A percentile compares a stretch with the other conserved stretches of the same genome.
phyloP scores from a whole-genome alignment of 2,797 vertebrate genomes.

The Clarias laeviceps region DNA sequence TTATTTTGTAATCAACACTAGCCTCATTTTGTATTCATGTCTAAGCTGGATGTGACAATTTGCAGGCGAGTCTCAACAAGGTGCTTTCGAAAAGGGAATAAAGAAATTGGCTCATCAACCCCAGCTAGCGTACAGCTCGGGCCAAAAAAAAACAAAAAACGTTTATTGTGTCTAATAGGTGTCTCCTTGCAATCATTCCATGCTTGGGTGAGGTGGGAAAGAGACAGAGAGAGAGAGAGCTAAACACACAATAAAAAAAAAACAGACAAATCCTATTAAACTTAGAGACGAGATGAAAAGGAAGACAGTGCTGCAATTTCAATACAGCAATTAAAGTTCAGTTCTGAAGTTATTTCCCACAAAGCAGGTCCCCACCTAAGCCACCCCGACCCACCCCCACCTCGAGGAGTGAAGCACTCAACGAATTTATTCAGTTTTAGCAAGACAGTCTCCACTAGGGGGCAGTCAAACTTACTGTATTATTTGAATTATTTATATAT shows the following conservation, averaged over 20 bases:
- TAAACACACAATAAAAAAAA: neutral
- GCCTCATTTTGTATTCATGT: slow-evolving; percentile 39
- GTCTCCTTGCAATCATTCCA: slow-evolving; percentile 14
- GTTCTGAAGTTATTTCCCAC: neutral
- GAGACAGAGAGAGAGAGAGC: neutral
- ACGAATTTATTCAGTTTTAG: neutral
- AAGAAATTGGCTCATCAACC: slow-evolving; percentile 2
- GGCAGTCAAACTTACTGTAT: neutral
- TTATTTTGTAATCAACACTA: slow-evolving; percentile 21
- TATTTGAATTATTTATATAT: no score
- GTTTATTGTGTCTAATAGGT: slow-evolving; percentile 18
- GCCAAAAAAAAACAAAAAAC: neutral
- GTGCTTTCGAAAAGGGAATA: slow-evolving; percentile 30
- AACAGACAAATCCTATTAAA: slow-evolving; percentile 34
- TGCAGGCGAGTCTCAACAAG: slow-evolving; percentile 24
- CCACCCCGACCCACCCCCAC: no score
- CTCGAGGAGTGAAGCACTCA: neutral
- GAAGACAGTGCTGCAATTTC: slow-evolving; percentile 3
- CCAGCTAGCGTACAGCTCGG: neutral
- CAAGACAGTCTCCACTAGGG: neutral
- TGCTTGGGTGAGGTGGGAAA: neutral
- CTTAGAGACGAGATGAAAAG: neutral
- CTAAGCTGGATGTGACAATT: slow-evolving; percentile 21
- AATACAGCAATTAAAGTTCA: slow-evolving; percentile 1
- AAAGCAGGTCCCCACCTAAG: neutral